Evolutionary conservation across 2,888 invertebrate species (phyloP).

Genomic region (Cryptosula pallasiana): DNA sequence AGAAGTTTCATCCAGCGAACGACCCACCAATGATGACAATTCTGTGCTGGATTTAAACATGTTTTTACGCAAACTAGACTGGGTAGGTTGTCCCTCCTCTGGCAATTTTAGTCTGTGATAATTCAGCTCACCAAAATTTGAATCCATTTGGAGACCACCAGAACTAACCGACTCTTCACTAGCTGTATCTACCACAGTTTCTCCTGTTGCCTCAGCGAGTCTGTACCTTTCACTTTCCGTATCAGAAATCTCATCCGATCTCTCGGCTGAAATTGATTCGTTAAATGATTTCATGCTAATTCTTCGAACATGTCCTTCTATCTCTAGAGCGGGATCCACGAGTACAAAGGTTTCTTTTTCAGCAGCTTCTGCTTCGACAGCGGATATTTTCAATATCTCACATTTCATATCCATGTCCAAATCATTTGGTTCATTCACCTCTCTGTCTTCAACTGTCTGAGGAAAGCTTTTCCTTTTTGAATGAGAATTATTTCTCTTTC

Average conservation of each 20-base stretch:
- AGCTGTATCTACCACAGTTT: conserved; percentile 6
- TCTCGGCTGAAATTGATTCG: not conserved
- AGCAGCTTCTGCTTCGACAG: not conserved
- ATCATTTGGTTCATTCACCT: not conserved
- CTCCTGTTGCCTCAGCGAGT: conserved; percentile 12
- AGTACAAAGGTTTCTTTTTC: conserved; percentile 3
- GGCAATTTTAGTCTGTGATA: not conserved
- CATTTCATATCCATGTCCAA: not conserved
- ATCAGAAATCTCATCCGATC: not conserved
- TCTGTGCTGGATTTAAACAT: not conserved
- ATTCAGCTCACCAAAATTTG: not conserved
- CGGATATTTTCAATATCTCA: conserved; percentile 1
- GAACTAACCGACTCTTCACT: conserved; percentile 5
- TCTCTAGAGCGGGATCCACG: conserved; percentile 1
- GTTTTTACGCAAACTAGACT: not conserved
- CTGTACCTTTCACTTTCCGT: not conserved
- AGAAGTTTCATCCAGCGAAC: not conserved
- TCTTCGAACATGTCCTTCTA: not conserved
- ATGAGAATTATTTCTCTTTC: not conserved
- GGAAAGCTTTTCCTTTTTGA: conserved; percentile 13
- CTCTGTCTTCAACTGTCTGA: not conserved
- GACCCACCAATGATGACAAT: not conserved
- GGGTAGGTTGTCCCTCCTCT: not conserved
- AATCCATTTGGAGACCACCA: too few species aligned
- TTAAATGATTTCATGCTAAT: conserved; percentile 4